Conservation (phyloP, 92 coral and sea anemone genomes). For the Umimayanthus kanabou region DNA sequence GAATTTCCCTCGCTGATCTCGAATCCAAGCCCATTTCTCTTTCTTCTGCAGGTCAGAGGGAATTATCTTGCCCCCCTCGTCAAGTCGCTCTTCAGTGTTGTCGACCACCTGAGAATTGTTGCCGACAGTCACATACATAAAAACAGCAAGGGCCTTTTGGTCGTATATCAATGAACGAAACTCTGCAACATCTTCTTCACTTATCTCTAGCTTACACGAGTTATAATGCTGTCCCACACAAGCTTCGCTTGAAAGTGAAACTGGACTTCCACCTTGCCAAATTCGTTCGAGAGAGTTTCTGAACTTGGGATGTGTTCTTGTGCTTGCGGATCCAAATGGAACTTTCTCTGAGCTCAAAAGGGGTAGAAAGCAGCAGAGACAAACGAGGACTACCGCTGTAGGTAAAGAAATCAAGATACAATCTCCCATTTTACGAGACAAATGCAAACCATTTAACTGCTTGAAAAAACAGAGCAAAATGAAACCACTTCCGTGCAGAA, state of each 20-base stretch:
- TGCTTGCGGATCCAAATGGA: neutral
- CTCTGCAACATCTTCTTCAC: slow-evolving; percentile 31
- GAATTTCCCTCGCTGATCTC: slow-evolving; percentile 78
- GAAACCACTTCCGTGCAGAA: neutral
- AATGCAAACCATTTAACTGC: too few relatives aligned
- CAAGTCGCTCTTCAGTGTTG: neutral
- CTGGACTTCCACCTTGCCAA: slow-evolving; percentile 14
- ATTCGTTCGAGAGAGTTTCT: neutral
- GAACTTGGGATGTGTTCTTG: neutral
- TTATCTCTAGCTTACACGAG: slow-evolving; percentile 47
- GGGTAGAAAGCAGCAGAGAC: neutral
- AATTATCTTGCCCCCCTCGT: slow-evolving; percentile 22
- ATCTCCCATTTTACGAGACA: neutral
- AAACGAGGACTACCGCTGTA: neutral
- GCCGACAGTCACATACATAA: slow-evolving; percentile 64
- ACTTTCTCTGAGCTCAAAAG: slow-evolving; percentile 5
- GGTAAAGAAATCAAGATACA: neutral
- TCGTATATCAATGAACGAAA: slow-evolving; percentile 43
- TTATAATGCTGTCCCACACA: neutral
- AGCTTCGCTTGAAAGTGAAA: slow-evolving; percentile 20
- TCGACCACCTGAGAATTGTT: slow-evolving; percentile 30
- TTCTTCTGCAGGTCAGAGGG: slow-evolving; percentile 33
- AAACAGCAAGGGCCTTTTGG: slow-evolving; percentile 70
- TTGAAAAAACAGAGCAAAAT: neutral
- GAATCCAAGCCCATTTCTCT: slow-evolving; percentile 88